Percentiles rank a stretch among this genome's conserved stretches.
These are phyloP conservation scores for Myotis brandtii DNA, from an alignment of 2,113 vertebrate genomes.

Conservation along the genomic window DNA sequence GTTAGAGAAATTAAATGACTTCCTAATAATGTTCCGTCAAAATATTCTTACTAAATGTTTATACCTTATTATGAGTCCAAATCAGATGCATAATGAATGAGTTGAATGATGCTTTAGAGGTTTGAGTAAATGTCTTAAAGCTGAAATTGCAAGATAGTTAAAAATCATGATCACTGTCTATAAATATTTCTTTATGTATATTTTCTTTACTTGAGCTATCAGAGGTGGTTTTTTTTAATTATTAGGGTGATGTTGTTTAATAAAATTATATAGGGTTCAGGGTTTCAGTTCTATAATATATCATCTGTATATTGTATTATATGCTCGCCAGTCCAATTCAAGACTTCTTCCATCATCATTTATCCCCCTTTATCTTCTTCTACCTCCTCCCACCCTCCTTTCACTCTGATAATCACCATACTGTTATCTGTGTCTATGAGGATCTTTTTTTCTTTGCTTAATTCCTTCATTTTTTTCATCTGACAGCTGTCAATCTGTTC, in stretches of 20 bases:
- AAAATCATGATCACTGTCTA: not conserved
- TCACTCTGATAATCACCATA: not conserved
- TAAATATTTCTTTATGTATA: not conserved
- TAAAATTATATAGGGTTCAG: not conserved
- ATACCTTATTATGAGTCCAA: not conserved
- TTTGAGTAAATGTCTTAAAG: not conserved
- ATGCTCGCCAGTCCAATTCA: not conserved
- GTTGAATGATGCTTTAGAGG: not conserved
- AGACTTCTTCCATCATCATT: not conserved
- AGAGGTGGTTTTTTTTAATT: not conserved
- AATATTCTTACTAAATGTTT: not conserved
- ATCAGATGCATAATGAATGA: not conserved
- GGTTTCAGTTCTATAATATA: not conserved
- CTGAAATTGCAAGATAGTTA: not conserved
- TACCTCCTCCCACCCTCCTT: not conserved
- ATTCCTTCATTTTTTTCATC: not conserved
- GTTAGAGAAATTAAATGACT: not conserved
- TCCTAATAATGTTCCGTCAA: not conserved
- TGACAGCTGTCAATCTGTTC: not conserved
- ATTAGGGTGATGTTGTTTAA: not conserved
- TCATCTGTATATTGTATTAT: not conserved
- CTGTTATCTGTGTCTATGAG: not conserved
- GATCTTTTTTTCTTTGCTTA: not conserved
- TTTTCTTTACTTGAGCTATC: not conserved
- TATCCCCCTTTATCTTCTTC: not conserved